These are phyloP conservation scores for Parasteatoda lunata DNA, from an alignment of 2,888 invertebrate genomes.

Conservation along the genomic window DNA sequence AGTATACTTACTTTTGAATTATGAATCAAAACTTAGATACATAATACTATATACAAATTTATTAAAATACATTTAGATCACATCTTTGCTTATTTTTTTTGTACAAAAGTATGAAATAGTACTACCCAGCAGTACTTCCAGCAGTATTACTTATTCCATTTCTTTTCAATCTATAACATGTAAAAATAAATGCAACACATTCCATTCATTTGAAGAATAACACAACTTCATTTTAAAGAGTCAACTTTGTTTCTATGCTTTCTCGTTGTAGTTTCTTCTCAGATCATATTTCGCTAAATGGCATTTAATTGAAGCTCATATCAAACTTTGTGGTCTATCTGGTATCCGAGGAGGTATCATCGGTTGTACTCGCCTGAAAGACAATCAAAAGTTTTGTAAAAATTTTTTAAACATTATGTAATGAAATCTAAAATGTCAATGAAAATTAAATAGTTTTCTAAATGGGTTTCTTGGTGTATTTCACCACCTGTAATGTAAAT, in stretches of 20 bases:
- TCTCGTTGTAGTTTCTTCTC: background rate
- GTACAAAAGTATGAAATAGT: no score
- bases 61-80: no score
- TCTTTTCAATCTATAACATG: slow-evolving; percentile 7
- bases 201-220: slow-evolving; percentile 30
- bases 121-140: no score
- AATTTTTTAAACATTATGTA: no score
- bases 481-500: background rate
- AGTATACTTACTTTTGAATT: no score
- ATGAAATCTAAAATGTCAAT: no score
- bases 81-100: no score
- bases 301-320: background rate
- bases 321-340: slow-evolving; percentile 80
- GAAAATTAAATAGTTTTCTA: no score
- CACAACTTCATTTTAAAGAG: slow-evolving; percentile 14
- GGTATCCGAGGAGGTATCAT: slow-evolving; percentile 90
- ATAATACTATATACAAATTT: no score
- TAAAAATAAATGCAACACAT: slow-evolving; percentile 6
- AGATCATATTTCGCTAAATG: background rate
- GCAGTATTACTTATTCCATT: background rate
- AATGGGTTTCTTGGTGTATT: background rate
- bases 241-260: background rate
- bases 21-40: no score
- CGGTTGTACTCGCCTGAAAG: slow-evolving; percentile 83
- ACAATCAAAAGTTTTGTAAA: background rate